Base-by-base conservation (phyloP, 2,797 vertebrate genomes). In the Babyrousa celebensis region DNA sequence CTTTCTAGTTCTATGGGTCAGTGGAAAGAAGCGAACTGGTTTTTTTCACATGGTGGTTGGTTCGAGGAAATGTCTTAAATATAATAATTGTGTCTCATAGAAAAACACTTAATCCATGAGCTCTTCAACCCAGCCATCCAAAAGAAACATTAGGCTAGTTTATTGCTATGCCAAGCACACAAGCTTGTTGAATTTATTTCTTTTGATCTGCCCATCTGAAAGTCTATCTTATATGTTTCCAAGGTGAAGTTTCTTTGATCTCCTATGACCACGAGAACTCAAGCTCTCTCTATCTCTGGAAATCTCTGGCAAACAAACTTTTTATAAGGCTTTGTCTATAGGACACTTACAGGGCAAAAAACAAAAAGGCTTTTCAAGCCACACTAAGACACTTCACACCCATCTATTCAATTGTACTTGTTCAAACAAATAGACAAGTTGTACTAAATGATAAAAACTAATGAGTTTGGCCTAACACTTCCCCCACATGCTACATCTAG, bases 101-200 rank as follows among this genome's bases (percentile, higher is more conserved):
- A 85, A 88, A 91, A 95, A 67, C 21, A 79, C 32, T 86, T 86
- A 95, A 96, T 77, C n/a, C 29, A 77, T 74, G 32, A 96, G 11
- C 2, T 72, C 27, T 93, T 77, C 43, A 87, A 17, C 92, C 10
- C 27, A 93, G 48, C 23, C 5, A 72, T 20, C 29, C 10, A 43
- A 94, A 95, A 77, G 40, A 78, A 89, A 54, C 36, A 78, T 48
- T 88, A 58, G 32, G 9, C 23, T 91, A 83, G 43, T 87, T 74
- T 63, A 60, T 85, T 83, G 4, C 27, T 90, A n/a, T 88, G 72
- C 20, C 58, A 85, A 77, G 27, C 58, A 88, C 20, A 96, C 1
- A 96, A 84, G 6, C 6, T 94, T 82, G n/a, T 68, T 93, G 54
- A 74, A 68, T 93, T 63, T 72, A 68, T 91, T 95, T 85, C 54